A percentile compares a stretch with the other conserved stretches of the same genome.
phyloP scores from a whole-genome alignment of 2,797 vertebrate genomes.

The Uromys caudimaculatus region DNA sequence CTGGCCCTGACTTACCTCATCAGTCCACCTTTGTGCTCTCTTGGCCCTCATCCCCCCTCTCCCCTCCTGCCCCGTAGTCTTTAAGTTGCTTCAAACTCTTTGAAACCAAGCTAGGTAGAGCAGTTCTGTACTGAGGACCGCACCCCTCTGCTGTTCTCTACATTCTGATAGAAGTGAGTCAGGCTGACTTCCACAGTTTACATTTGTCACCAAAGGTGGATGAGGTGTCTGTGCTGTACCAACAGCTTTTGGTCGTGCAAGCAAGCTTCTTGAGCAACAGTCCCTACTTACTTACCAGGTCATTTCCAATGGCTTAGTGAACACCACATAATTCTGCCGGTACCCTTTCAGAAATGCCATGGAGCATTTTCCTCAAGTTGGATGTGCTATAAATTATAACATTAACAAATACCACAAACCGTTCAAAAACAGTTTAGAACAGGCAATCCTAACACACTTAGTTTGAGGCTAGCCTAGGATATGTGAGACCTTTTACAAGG shows the following conservation, averaged over 20 bases:
- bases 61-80: neutral
- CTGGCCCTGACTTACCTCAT: neutral
- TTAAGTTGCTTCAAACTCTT: neutral
- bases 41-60: neutral
- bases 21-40: neutral
- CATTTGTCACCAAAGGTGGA: neutral
- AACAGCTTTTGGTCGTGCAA: neutral
- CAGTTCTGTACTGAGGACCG: neutral
- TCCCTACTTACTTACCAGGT: slow-evolving; percentile 4
- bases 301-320: slow-evolving; percentile 6
- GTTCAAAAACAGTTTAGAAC: slow-evolving; percentile 32
- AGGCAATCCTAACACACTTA: neutral
- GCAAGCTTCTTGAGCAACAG: slow-evolving; percentile 15
- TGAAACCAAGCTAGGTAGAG: neutral
- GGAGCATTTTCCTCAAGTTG: neutral
- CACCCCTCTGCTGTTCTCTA: neutral
- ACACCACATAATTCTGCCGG: slow-evolving; percentile 24
- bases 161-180: neutral
- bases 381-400: slow-evolving; percentile 25
- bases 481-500: neutral
- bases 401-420: slow-evolving; percentile 46
- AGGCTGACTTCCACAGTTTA: neutral
- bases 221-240: neutral
- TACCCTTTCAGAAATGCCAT: slow-evolving; percentile 35
- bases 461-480: neutral